Conservation (phyloP, 1,140 invertebrate species). For the Hirudo medicinalis region DNA sequence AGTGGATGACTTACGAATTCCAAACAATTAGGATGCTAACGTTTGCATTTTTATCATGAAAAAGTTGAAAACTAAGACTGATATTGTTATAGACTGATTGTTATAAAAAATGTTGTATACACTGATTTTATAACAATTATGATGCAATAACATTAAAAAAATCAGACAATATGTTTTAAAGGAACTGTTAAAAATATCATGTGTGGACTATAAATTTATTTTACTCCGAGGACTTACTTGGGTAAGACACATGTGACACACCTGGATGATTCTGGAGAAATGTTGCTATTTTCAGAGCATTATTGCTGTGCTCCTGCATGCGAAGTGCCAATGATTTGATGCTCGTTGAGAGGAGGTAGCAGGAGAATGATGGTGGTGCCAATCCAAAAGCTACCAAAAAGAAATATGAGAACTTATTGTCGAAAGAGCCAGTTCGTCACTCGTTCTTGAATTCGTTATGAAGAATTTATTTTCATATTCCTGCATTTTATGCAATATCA, state of each 20-base stretch:
- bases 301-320: not conserved
- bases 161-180: too few relatives aligned
- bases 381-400: not conserved
- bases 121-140: too few relatives aligned
- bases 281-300: not conserved
- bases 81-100: too few relatives aligned
- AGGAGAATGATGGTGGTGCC: not conserved
- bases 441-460: not conserved
- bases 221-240: not conserved
- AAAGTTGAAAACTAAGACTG: too few relatives aligned
- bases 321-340: not conserved
- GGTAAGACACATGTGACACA: not conserved
- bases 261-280: not conserved
- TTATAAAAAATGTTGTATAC: too few relatives aligned
- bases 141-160: too few relatives aligned
- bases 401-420: not conserved
- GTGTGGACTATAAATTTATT: not conserved
- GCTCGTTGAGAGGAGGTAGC: not conserved
- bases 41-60: too few relatives aligned
- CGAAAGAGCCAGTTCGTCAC: not conserved
- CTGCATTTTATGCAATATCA: too few relatives aligned
- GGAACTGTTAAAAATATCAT: too few relatives aligned
- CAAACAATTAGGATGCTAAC: too few relatives aligned
- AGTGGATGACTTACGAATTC: too few relatives aligned
- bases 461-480: not conserved